Conservation (phyloP, 2,113 vertebrate species). For the Aix galericulata region DNA sequence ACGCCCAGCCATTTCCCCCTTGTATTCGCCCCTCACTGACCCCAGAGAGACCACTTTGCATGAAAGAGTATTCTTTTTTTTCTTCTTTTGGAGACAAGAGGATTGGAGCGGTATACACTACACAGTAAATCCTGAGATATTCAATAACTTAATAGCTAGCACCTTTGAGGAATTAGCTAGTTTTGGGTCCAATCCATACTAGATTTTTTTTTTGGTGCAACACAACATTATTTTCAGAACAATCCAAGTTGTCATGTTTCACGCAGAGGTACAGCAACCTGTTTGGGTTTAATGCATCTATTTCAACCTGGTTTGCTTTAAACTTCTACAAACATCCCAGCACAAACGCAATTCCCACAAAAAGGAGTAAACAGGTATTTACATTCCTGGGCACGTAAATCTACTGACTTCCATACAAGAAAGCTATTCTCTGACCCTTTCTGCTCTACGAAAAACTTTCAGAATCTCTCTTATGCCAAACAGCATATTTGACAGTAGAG, state of each 20-base stretch:
- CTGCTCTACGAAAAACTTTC: neutral
- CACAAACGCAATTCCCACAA: neutral
- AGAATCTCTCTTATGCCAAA: neutral
- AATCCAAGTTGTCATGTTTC: neutral
- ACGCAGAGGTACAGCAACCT: neutral
- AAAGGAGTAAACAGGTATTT: neutral
- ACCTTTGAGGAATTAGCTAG: neutral
- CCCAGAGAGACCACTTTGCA: neutral
- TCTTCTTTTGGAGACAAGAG: neutral
- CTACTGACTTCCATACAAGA: neutral
- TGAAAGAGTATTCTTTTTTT: neutral
- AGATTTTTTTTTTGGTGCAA: neutral
- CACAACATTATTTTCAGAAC: neutral
- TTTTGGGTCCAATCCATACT: fast-evolving
- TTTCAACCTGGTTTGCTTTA: neutral
- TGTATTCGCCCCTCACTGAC: neutral
- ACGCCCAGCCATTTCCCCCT: slow-evolving; percentile 12
- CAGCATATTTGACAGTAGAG: neutral
- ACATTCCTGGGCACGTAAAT: neutral
- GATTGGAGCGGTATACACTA: neutral
- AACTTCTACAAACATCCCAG: neutral
- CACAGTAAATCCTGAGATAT: neutral
- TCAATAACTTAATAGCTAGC: neutral
- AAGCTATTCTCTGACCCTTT: neutral
- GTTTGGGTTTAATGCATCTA: neutral